These are phyloP conservation scores for Euclidia mi DNA, from an alignment of 2,888 invertebrate species.

Conservation along the genomic window DNA sequence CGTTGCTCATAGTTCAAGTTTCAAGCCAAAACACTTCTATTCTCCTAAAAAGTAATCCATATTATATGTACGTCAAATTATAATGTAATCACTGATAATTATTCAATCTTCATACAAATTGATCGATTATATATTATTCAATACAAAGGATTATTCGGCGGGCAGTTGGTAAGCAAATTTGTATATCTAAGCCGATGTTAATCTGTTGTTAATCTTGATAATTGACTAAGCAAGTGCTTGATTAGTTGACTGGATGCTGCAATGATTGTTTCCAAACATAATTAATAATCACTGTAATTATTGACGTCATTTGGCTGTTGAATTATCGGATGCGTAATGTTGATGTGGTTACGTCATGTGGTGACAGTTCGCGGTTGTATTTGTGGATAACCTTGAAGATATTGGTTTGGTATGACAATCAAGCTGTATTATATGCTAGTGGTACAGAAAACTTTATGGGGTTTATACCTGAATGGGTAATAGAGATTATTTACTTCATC, in stretches of 20 bases:
- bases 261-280: constrained; percentile 9
- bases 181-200: constrained; percentile 45
- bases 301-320: background rate
- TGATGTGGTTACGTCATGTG: no score
- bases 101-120: constrained; percentile 44
- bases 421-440: no score
- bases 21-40: no score
- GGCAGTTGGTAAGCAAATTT: constrained; percentile 34
- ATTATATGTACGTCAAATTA: constrained; percentile 19
- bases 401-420: no score
- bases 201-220: constrained; percentile 50
- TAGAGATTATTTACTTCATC: no score
- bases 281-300: constrained; percentile 15
- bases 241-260: constrained; percentile 35
- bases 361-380: no score
- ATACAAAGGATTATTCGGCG: constrained; percentile 40
- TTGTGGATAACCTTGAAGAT: no score
- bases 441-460: no score
- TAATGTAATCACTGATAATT: constrained; percentile 15
- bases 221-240: constrained; percentile 45
- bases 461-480: no score
- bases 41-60: no score
- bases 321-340: no score
- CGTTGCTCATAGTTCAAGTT: no score
- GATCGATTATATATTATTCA: constrained; percentile 50